Percentiles rank a stretch among this genome's conserved stretches.
phyloP scores from a whole-genome alignment of 2,888 invertebrate genomes.

The Fissipunctia ypsillon region DNA sequence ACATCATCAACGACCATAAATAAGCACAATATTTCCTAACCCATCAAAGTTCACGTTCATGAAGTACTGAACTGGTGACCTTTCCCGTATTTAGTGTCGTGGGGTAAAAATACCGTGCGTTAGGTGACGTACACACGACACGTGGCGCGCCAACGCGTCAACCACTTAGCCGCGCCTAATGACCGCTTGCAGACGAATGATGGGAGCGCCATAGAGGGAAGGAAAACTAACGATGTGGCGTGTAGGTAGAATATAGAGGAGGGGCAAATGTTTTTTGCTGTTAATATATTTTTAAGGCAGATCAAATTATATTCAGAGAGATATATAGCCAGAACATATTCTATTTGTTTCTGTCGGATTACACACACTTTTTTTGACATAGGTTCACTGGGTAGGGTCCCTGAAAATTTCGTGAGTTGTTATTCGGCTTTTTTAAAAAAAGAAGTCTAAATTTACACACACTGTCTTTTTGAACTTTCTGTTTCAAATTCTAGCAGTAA shows the following conservation, averaged over 20 bases:
- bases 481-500: not conserved
- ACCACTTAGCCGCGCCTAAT: slow-evolving; percentile 64
- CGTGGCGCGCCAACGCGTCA: slow-evolving; percentile 57
- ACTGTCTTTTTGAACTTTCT: not conserved
- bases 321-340: not conserved
- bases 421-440: not conserved
- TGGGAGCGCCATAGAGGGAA: slow-evolving; percentile 51
- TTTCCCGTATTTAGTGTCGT: slow-evolving; percentile 27
- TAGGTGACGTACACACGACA: slow-evolving; percentile 40
- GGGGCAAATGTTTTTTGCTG: not conserved
- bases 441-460: not conserved
- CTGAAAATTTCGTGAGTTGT: too few species aligned
- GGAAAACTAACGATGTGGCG: not conserved
- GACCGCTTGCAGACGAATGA: slow-evolving; percentile 64
- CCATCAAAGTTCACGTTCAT: slow-evolving; percentile 1
- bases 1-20: too few species aligned
- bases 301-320: not conserved
- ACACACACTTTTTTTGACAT: not conserved
- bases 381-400: too few species aligned
- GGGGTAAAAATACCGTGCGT: slow-evolving; percentile 50
- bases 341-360: not conserved
- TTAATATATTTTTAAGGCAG: not conserved
- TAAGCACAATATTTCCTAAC: not conserved
- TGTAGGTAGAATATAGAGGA: slow-evolving; percentile 10
- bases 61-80: slow-evolving; percentile 20